Conservation (phyloP, 2,113 vertebrate species). For the Sisor rabdophorus region DNA sequence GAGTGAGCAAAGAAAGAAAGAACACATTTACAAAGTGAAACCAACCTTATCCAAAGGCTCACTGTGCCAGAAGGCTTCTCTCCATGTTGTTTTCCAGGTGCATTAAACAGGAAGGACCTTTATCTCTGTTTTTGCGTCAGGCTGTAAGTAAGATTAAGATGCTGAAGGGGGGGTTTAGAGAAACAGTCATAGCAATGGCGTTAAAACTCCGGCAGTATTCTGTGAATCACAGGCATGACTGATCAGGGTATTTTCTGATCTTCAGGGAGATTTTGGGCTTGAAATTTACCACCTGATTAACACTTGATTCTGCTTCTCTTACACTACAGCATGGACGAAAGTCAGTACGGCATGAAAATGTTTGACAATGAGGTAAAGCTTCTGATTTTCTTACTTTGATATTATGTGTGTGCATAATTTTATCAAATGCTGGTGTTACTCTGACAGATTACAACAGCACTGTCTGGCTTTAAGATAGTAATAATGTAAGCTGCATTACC, state of each 20-base stretch:
- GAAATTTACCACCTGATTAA: conserved; percentile 7
- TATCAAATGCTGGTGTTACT: neutral
- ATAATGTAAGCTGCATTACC: neutral
- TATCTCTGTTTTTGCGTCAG: conserved; percentile 1
- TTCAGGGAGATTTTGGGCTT: conserved; percentile 30
- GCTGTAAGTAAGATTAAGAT: neutral
- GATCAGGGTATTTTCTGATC: conserved; percentile 9
- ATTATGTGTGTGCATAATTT: neutral
- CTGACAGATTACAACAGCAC: neutral
- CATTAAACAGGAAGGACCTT: neutral
- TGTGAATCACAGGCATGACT: conserved; percentile 36
- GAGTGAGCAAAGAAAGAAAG: conserved; percentile 18
- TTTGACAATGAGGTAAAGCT: conserved; percentile 69
- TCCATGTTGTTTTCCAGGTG: conserved; percentile 41
- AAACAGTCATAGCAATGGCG: neutral
- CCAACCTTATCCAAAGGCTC: neutral
- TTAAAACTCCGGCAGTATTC: conserved; percentile 15
- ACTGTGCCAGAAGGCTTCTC: conserved; percentile 16
- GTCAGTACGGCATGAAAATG: conserved; percentile 58
- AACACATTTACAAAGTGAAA: conserved; percentile 45
- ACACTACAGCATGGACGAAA: conserved; percentile 67
- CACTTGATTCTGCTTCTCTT: conserved; percentile 13
- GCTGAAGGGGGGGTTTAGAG: conserved; percentile 35
- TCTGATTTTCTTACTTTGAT: neutral
- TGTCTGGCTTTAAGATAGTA: neutral